Evolutionary conservation across 2,113 vertebrate genomes (phyloP).

Genomic region (Verasper variegatus): DNA sequence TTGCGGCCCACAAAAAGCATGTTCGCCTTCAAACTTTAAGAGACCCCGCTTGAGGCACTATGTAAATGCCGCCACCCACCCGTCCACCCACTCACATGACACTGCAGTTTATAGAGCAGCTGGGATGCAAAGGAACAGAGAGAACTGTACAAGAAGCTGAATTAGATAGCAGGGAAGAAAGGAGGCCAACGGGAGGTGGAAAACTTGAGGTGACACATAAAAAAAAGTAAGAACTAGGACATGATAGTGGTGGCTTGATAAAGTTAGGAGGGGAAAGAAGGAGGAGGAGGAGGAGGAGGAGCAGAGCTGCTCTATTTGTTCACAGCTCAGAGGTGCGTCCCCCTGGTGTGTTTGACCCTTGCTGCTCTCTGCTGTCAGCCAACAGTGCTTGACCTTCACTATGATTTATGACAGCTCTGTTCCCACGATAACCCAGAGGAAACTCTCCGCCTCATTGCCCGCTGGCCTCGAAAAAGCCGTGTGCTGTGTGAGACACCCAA

Average conservation of each 20-base stretch:
- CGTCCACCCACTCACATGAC: neutral
- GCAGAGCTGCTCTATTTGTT: conserved; percentile 52
- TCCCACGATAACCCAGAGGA: conserved; percentile 27
- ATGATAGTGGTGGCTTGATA: conserved; percentile 38
- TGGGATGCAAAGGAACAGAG: conserved; percentile 38
- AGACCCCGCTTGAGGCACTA: neutral
- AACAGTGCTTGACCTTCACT: conserved; percentile 53
- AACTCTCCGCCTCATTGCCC: conserved; percentile 6
- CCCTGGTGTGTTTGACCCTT: conserved; percentile 52
- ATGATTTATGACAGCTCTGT: conserved; percentile 64
- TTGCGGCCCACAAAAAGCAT: neutral
- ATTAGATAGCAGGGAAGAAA: conserved; percentile 58
- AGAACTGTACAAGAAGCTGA: conserved; percentile 35
- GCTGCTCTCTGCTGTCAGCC: conserved; percentile 42
- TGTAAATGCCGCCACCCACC: neutral
- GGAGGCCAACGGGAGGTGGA: conserved; percentile 61
- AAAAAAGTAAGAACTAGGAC: conserved; percentile 70
- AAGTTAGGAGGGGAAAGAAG: neutral
- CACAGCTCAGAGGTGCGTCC: conserved; percentile 37
- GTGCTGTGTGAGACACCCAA: conserved; percentile 6
- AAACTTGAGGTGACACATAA: conserved; percentile 74
- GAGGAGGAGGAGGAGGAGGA: conserved; percentile 8
- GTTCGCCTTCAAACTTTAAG: neutral
- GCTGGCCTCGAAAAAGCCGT: neutral
- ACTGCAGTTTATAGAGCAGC: conserved; percentile 26